Conservation (phyloP, 2,113 vertebrate species). For the Cinclus mexicanus region DNA sequence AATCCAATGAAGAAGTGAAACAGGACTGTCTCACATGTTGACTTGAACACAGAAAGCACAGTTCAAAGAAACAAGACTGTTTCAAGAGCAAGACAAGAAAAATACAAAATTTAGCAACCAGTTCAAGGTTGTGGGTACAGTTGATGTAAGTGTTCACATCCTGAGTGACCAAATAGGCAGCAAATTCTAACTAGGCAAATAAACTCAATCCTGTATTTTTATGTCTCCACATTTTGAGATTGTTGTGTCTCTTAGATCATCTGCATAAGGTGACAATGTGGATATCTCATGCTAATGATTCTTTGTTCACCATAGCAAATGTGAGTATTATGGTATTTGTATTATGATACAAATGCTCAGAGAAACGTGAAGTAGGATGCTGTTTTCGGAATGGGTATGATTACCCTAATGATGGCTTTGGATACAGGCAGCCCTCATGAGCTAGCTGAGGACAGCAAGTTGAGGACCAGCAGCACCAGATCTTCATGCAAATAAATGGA, state of each 20-base stretch:
- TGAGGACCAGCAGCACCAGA: background rate
- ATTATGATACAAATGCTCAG: background rate
- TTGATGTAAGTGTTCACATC: background rate
- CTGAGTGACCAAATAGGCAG: background rate
- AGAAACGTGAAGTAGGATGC: background rate
- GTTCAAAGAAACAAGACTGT: background rate
- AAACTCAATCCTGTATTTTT: background rate
- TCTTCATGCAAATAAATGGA: background rate
- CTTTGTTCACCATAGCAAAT: background rate
- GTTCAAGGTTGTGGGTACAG: background rate
- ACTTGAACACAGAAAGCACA: background rate
- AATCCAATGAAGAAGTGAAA: background rate
- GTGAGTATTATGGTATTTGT: no score
- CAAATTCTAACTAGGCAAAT: background rate
- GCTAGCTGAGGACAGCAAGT: background rate
- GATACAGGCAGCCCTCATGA: background rate
- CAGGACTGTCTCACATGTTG: background rate
- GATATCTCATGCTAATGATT: background rate
- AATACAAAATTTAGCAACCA: background rate
- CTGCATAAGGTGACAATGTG: background rate
- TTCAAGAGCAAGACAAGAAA: background rate
- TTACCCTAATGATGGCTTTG: rapidly evolving
- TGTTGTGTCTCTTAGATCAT: background rate
- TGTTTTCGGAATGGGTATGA: background rate
- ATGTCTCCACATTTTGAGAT: background rate